Conservation (phyloP, 2,113 vertebrate species). For the Australoheros scitulus region DNA sequence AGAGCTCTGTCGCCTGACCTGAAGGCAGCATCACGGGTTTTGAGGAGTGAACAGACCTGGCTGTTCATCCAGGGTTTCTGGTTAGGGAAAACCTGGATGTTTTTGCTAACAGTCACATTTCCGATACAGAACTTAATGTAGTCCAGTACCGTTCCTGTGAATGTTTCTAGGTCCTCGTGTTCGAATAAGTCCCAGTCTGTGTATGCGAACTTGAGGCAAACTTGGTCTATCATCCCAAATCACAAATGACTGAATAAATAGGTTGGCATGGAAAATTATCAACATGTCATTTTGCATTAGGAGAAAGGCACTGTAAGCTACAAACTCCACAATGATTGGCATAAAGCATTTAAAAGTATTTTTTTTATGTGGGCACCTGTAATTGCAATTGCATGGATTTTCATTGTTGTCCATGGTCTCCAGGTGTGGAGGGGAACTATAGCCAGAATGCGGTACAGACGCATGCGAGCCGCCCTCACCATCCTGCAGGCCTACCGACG, state of each 20-base stretch:
- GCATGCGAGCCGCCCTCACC: conserved; percentile 85
- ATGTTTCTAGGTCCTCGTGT: too few species aligned
- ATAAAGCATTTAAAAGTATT: rapidly evolving
- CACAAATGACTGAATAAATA: not conserved
- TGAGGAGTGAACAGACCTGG: too few species aligned
- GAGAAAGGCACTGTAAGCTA: not conserved
- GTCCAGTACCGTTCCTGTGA: too few species aligned
- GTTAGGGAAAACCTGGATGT: too few species aligned
- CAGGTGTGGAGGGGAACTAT: conserved; percentile 95
- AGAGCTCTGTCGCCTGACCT: too few species aligned
- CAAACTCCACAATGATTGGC: not conserved
- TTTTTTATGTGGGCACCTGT: not conserved
- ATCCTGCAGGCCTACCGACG: conserved; percentile 88
- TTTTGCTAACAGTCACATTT: too few species aligned
- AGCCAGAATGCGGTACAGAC: conserved; percentile 89
- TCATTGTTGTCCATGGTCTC: not conserved
- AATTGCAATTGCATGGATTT: not conserved
- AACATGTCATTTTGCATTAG: conserved; percentile 1
- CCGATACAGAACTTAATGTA: too few species aligned
- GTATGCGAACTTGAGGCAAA: too few species aligned
- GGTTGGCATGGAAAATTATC: not conserved
- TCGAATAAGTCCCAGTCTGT: too few species aligned
- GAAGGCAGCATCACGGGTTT: too few species aligned
- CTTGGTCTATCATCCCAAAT: not conserved
- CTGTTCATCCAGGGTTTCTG: too few species aligned